Conservation (phyloP, 2,797 vertebrate species). For the Melanogrammus aeglefinus region DNA sequence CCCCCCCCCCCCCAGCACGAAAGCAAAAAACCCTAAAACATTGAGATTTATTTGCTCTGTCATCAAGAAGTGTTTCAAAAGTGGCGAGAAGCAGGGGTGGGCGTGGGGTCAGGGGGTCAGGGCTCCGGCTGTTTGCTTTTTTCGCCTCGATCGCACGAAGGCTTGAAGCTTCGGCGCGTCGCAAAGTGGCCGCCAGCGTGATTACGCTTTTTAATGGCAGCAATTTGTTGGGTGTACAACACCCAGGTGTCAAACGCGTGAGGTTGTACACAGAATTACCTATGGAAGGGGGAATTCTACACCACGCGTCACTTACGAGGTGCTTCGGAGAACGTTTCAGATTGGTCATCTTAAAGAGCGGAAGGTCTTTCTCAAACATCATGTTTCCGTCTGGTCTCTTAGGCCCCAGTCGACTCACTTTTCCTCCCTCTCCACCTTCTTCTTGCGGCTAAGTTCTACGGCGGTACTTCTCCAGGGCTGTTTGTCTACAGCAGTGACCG, state of each 20-base stretch:
- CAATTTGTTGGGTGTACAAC: constrained; percentile 55
- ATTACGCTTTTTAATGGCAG: constrained; percentile 63
- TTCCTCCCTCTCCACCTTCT: background rate
- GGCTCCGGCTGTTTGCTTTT: constrained; percentile 65
- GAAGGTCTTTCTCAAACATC: background rate
- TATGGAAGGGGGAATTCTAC: background rate
- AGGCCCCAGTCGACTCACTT: background rate
- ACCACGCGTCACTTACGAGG: background rate
- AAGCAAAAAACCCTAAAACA: constrained; percentile 60
- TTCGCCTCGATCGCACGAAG: constrained; percentile 57
- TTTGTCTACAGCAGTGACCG: background rate
- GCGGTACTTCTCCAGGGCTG: background rate
- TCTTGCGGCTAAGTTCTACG: background rate
- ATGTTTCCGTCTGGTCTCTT: background rate
- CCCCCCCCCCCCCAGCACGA: constrained; percentile 25
- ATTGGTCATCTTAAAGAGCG: background rate
- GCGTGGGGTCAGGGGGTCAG: constrained; percentile 54
- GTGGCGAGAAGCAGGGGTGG: constrained; percentile 46
- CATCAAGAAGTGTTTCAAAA: constrained; percentile 69
- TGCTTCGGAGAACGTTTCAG: background rate
- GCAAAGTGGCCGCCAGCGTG: constrained; percentile 43
- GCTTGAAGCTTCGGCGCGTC: constrained; percentile 54
- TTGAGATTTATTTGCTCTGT: constrained; percentile 70
- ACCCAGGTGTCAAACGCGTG: constrained; percentile 38
- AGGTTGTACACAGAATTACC: constrained; percentile 16